These are phyloP conservation scores for Caenorhabditis doughertyi DNA, from an alignment of 2,888 invertebrate species.

Conservation along the genomic window DNA sequence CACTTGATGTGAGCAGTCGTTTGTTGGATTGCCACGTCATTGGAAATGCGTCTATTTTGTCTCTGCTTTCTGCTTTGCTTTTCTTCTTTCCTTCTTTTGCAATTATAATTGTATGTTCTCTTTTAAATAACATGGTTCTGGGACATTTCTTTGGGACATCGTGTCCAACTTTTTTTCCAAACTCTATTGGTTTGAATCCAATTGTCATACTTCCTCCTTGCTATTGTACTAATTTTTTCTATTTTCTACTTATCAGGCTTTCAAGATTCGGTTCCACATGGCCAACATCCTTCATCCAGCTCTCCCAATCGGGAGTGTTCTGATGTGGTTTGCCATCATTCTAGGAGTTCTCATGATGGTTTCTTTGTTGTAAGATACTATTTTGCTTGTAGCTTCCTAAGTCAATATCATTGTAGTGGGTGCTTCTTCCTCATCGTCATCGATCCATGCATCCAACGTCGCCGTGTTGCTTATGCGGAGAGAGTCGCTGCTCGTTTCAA, in stretches of 20 bases:
- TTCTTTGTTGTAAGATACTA: not conserved
- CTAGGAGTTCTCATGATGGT: constrained; percentile 5
- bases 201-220: no score
- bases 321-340: constrained; percentile 13
- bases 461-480: constrained; percentile 14
- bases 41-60: not conserved
- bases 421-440: constrained; percentile 13
- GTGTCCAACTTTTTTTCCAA: not conserved
- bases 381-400: not conserved
- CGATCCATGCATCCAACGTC: constrained; percentile 28
- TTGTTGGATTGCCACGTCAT: constrained; percentile 44
- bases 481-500: constrained; percentile 41
- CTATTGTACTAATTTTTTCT: no score
- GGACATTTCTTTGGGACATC: not conserved
- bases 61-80: constrained; percentile 11
- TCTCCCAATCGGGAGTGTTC: constrained; percentile 1
- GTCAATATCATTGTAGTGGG: constrained; percentile 7
- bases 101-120: constrained; percentile 13
- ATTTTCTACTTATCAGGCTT: not conserved
- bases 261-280: constrained; percentile 8
- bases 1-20: constrained; percentile 20
- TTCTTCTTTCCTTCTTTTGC: constrained; percentile 2
- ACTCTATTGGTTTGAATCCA: not conserved
- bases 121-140: constrained; percentile 27
- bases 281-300: constrained; percentile 11